These are phyloP conservation scores for Chascanopsetta lugubris DNA, from an alignment of 2,113 vertebrate species.

Conservation along the genomic window DNA sequence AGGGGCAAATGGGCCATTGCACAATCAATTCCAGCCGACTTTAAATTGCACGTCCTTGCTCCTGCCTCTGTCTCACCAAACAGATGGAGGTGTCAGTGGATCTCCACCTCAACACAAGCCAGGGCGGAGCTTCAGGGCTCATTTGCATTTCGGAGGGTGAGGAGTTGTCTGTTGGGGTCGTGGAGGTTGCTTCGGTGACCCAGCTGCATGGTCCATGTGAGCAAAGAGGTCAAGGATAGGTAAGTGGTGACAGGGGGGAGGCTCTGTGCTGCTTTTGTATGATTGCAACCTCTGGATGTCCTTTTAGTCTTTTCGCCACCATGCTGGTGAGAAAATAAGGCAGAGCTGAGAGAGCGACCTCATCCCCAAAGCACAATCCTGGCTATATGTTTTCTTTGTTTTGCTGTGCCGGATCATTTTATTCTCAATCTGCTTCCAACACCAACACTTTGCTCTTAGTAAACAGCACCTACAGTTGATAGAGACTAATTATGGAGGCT, in stretches of 20 bases:
- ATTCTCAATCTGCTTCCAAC: not conserved
- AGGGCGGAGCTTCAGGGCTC: conserved; percentile 45
- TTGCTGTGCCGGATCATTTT: not conserved
- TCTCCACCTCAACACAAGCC: conserved; percentile 52
- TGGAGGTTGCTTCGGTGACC: conserved; percentile 50
- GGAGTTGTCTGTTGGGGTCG: conserved; percentile 63
- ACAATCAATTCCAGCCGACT: not conserved
- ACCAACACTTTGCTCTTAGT: not conserved
- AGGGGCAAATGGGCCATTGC: not conserved
- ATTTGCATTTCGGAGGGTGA: conserved; percentile 67
- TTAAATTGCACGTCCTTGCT: not conserved
- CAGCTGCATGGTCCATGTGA: conserved; percentile 40
- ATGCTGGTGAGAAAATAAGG: conserved; percentile 19
- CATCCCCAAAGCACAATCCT: not conserved
- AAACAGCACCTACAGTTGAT: not conserved
- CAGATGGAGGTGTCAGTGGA: conserved; percentile 76
- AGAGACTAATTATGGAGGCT: not conserved
- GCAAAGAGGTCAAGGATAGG: conserved; percentile 63
- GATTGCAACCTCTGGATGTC: conserved; percentile 29
- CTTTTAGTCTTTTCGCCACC: conserved; percentile 12
- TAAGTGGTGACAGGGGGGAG: conserved; percentile 45
- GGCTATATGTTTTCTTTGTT: not conserved
- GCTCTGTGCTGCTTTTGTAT: conserved; percentile 29
- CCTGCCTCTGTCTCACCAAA: conserved; percentile 39
- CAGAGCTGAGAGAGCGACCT: conserved; percentile 10